Conservation (phyloP, 2,888 invertebrate species). For the Hyposoter didymator region DNA sequence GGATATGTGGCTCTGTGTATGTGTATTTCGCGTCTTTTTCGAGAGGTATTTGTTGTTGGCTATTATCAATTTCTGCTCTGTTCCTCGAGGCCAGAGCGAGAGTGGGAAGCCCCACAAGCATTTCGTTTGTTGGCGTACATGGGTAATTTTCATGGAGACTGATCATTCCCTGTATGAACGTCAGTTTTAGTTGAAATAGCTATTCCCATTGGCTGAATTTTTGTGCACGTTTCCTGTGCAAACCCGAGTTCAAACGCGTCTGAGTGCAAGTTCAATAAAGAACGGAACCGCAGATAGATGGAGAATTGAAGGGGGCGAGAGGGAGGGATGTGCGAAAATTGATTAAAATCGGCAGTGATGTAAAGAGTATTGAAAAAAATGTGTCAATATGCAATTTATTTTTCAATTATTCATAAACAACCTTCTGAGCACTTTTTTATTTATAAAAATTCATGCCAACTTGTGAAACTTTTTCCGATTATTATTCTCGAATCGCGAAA, state of each 20-base stretch:
- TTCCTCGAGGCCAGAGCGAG: constrained; percentile 1
- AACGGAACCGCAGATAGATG: neutral
- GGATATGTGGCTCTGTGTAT: neutral
- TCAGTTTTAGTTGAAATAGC: constrained; percentile 12
- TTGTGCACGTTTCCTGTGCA: constrained; percentile 1
- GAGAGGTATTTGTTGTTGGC: constrained; percentile 1
- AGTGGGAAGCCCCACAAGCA: neutral
- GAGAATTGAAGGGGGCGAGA: neutral
- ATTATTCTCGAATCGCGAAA: neutral
- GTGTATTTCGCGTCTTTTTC: neutral
- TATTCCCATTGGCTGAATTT: neutral
- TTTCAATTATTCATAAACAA: neutral
- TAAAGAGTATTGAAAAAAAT: neutral
- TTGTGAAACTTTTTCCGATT: neutral
- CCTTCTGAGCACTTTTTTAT: neutral
- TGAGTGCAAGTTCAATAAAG: constrained; percentile 11
- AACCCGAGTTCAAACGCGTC: constrained; percentile 6
- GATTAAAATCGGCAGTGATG: neutral
- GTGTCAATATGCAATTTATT: neutral
- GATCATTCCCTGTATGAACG: neutral
- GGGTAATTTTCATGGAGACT: constrained; percentile 7
- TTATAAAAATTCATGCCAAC: neutral
- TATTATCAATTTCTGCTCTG: neutral
- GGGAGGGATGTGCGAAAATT: neutral
- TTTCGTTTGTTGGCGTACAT: constrained; percentile 12